Evolutionary conservation across 2,797 vertebrate genomes (phyloP).

Genomic region (Enteromius paludinosus): DNA sequence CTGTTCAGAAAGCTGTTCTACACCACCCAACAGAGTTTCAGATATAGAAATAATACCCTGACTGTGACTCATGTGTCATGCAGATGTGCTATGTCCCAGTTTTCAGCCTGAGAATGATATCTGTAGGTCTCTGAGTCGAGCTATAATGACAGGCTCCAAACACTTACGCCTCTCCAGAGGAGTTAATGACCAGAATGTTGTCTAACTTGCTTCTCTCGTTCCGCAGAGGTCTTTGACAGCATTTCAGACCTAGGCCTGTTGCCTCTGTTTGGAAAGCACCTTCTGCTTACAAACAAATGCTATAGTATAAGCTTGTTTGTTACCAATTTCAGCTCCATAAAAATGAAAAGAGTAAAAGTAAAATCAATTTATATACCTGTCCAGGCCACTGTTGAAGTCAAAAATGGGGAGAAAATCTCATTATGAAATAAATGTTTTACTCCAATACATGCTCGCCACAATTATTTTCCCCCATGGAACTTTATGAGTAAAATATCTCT

Average conservation of each 20-base stretch:
- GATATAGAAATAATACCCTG: conserved; percentile 8
- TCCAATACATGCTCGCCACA: too few species aligned
- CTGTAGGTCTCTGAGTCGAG: conserved; percentile 5
- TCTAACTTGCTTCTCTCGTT: conserved; percentile 5
- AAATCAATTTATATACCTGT: neutral
- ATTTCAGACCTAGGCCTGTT: neutral
- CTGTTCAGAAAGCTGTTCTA: conserved; percentile 8
- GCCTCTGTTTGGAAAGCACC: neutral
- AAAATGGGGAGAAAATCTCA: too few species aligned
- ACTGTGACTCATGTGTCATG: conserved; percentile 25
- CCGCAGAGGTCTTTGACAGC: neutral
- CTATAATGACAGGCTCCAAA: neutral
- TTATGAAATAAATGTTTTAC: too few species aligned
- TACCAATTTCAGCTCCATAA: neutral
- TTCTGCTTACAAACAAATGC: neutral
- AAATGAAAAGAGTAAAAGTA: neutral
- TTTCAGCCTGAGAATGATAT: conserved; percentile 11
- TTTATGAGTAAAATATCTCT: too few species aligned
- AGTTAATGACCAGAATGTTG: conserved; percentile 31
- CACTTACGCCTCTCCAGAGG: neutral
- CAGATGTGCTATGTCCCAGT: conserved; percentile 17
- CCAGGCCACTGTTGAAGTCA: neutral
- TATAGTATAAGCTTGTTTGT: neutral
- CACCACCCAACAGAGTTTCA: conserved; percentile 23
- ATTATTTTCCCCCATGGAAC: too few species aligned